Base-by-base conservation (phyloP, 2,888 invertebrate genomes). In the Ophion costatus region DNA sequence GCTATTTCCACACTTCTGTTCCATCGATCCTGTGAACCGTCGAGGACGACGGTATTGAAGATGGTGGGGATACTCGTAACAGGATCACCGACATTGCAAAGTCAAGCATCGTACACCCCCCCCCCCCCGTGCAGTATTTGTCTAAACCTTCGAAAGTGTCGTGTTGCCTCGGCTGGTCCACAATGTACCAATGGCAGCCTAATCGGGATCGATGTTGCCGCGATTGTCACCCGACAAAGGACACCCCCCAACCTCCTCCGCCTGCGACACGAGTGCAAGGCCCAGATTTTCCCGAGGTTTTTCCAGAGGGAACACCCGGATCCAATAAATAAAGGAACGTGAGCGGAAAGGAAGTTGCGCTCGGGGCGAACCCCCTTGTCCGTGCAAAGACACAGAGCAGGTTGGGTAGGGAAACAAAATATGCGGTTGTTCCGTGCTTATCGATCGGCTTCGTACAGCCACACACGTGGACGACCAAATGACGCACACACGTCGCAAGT, bases 271-370 rank as follows among this genome's bases (percentile, higher is more conserved):
- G 17, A 51, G 51, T 51, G 14, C 51, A 17, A 14, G n/a, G 17
- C 56, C 20, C 33, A 22, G 63, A 74, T 77, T 84, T 78, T 67
- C 61, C 77, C 14, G 6, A 22, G 56, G 33, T 20, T 7, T 7
- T 14, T 2, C 42, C 24, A 20, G 29, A 45, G 5, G 33, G 71
- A 24, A 51, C 20, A 71, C n/a, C 9, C 38, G 59, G 33, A 69
- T n/a, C 17, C 67, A 69, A 80, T 80, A 82, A 85, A 80, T 77
- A 82, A 80, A 82, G 45, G 57, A 77, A 77, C 66, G 45, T 64
- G 70, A 22, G 11, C 64, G 56, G 75, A 38, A 64, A 59, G 24
- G 3, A 59, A 63, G 29, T 63, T 22, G 63, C 59, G 73, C 45
- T 22, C 14, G n/a, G n/a, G 76, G 74, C 29, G 24, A 57, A 29